These are phyloP conservation scores for Halcyon senegalensis DNA, from an alignment of 2,113 vertebrate species.

Conservation along the genomic window DNA sequence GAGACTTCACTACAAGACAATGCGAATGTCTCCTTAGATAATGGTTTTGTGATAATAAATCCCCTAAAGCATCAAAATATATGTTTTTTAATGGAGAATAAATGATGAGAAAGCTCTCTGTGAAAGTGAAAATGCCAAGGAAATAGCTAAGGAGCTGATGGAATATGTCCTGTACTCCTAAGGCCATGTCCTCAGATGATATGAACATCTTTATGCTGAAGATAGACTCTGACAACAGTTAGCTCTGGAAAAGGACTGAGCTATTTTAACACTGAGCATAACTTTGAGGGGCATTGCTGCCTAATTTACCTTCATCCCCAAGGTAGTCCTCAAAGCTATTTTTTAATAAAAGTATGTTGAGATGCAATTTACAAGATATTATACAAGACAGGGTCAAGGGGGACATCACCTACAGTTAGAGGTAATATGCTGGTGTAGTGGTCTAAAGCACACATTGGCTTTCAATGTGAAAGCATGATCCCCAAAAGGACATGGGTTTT, in stretches of 20 bases:
- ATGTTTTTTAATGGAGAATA: background rate
- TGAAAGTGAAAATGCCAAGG: background rate
- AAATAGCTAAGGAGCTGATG: background rate
- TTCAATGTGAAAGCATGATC: accelerated
- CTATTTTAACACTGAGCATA: background rate
- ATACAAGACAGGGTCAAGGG: background rate
- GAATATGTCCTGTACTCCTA: background rate
- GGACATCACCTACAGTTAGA: background rate
- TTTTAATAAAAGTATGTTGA: background rate
- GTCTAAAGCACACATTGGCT: background rate
- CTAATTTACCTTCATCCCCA: background rate
- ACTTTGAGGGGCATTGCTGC: background rate
- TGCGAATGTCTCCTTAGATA: background rate
- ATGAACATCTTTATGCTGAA: background rate
- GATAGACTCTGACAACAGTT: background rate
- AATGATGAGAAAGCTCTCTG: background rate
- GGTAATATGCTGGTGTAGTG: background rate
- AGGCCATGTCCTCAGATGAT: background rate
- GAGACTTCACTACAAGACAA: background rate
- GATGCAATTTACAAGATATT: background rate
- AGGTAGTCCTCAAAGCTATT: background rate
- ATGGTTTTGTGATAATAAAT: background rate
- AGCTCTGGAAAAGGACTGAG: background rate
- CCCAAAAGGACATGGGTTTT: background rate
- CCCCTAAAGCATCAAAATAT: background rate